Evolutionary conservation across 2,888 invertebrate genomes (phyloP).

Genomic region (Matsumyia berberina): DNA sequence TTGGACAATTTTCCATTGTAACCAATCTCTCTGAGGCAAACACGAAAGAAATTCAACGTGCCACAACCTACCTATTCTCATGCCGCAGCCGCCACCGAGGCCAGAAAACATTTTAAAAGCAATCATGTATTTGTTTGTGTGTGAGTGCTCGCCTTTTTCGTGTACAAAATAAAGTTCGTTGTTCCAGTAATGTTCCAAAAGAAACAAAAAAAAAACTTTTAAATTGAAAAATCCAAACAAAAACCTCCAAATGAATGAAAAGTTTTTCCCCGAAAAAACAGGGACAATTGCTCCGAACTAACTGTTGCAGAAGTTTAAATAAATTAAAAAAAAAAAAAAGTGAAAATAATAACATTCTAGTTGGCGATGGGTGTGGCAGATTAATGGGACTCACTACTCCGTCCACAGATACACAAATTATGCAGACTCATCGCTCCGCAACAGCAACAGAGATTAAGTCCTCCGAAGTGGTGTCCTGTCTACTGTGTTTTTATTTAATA

Average conservation of each 20-base stretch:
- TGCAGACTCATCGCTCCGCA: conserved; percentile 6
- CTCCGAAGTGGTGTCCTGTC: conserved; percentile 15
- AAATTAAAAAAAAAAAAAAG: neutral
- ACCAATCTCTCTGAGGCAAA: conserved; percentile 65
- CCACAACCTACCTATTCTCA: neutral
- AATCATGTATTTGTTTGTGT: conserved; percentile 51
- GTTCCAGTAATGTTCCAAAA: conserved; percentile 31
- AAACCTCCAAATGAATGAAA: conserved; percentile 46
- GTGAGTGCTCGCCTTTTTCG: conserved; percentile 8
- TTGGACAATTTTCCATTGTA: conserved; percentile 54
- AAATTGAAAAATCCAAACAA: conserved; percentile 69
- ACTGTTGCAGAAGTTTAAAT: conserved; percentile 60
- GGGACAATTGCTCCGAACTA: conserved; percentile 13
- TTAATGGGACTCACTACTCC: neutral
- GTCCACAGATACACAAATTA: conserved; percentile 14
- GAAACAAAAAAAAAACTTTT: conserved; percentile 40
- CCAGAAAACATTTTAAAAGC: conserved; percentile 58
- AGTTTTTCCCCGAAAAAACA: conserved; percentile 24
- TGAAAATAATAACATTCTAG: neutral
- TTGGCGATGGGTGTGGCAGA: conserved; percentile 14
- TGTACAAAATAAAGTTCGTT: conserved; percentile 50
- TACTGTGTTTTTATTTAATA: conserved; percentile 8
- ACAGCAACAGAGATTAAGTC: conserved; percentile 40
- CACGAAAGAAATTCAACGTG: conserved; percentile 41
- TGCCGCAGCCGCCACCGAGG: neutral